Evolutionary conservation across 2,113 vertebrate species (phyloP).

Genomic region (Taurulus bubalis): DNA sequence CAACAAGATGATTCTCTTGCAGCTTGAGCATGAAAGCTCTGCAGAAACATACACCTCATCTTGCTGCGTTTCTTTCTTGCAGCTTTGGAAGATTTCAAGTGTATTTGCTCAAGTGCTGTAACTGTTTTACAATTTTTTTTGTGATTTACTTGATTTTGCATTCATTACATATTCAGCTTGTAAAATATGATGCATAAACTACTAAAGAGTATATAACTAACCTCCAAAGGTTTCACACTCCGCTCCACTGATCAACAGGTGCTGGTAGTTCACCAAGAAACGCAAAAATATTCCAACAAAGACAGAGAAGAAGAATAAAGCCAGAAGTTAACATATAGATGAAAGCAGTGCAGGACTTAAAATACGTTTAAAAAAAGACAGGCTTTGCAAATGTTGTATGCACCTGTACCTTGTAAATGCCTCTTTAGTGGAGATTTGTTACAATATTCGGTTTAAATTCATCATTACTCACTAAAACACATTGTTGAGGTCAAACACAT

Average conservation of each 20-base stretch:
- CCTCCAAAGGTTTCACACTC: no score
- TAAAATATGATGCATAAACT: neutral
- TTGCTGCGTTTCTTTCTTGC: neutral
- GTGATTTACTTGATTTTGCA: neutral
- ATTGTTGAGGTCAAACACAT: neutral
- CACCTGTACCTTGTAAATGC: neutral
- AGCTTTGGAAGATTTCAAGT: neutral
- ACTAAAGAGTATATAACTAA: neutral
- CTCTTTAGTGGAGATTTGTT: neutral
- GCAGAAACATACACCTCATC: neutral
- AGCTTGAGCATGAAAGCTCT: constrained; percentile 3
- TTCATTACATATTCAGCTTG: no score
- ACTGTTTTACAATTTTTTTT: neutral
- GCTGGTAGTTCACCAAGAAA: neutral
- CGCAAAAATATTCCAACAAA: neutral
- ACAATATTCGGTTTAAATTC: neutral
- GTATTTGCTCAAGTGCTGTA: neutral
- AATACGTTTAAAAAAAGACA: neutral
- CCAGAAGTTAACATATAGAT: neutral
- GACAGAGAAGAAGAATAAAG: neutral
- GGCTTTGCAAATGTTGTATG: neutral
- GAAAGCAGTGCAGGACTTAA: neutral
- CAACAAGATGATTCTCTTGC: constrained; percentile 12
- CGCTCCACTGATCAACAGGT: neutral
- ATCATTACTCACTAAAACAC: neutral